These are phyloP conservation scores for Phacellophora camtschatica DNA, from an alignment of 30 jellyfish, hydroid and myxozoan genomes.

Conservation along the genomic window DNA sequence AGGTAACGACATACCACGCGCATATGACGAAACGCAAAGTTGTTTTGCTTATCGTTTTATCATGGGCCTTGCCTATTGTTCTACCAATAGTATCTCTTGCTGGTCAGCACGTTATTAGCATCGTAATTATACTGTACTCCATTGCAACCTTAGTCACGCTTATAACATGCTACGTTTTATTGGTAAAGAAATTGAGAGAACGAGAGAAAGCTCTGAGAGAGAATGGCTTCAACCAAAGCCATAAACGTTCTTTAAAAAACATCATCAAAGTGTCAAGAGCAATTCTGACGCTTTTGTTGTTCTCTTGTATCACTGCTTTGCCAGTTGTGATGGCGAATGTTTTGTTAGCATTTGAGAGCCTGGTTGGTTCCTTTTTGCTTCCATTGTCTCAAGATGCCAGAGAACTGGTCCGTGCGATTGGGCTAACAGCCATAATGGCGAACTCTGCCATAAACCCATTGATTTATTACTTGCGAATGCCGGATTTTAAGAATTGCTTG, in stretches of 20 bases:
- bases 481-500: conserved; percentile 65
- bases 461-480: conserved; percentile 67
- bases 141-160: not conserved
- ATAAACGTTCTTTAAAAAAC: too few relatives aligned
- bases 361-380: too few relatives aligned
- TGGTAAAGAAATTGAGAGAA: not conserved
- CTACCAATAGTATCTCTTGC: conserved; percentile 58
- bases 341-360: too few relatives aligned
- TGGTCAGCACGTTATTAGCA: conserved; percentile 11
- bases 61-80: conserved; percentile 48
- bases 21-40: conserved; percentile 15
- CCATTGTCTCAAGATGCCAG: not conserved
- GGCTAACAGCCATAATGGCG: conserved; percentile 26
- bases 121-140: conserved; percentile 10
- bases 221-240: too few relatives aligned
- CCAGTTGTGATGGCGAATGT: too few relatives aligned
- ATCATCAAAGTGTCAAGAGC: too few relatives aligned
- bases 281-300: too few relatives aligned
- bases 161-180: conserved; percentile 23
- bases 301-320: too few relatives aligned
- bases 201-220: not conserved
- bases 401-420: conserved; percentile 33
- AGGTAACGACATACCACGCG: conserved; percentile 3
- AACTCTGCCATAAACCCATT: conserved; percentile 79
- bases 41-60: not conserved